Evolutionary conservation across 2,113 vertebrate genomes (phyloP).

Genomic region (Erythrocercus mccallii): DNA sequence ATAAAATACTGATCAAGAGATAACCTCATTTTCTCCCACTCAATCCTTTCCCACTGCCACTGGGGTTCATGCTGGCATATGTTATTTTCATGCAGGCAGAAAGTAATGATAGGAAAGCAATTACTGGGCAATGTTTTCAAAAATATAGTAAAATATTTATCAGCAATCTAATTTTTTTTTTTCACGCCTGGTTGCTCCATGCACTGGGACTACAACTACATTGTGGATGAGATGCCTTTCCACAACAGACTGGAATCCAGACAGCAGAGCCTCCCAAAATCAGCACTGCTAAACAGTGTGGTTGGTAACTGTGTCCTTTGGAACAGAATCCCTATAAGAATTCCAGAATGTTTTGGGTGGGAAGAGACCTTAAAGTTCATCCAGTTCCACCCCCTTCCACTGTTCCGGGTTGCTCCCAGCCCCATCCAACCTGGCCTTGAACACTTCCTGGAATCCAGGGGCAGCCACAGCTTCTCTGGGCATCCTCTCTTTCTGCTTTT

Average conservation of each 20-base stretch:
- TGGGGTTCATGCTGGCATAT: neutral
- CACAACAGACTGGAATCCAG: neutral
- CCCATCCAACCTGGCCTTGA: fast-evolving
- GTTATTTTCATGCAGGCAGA: neutral
- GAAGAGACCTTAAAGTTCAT: neutral
- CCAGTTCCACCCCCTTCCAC: neutral
- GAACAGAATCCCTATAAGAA: neutral
- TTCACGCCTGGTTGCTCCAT: neutral
- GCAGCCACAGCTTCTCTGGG: neutral
- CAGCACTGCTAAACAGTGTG: neutral
- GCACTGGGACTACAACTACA: neutral
- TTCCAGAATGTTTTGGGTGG: neutral
- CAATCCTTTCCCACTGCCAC: neutral
- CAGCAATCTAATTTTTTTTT: neutral
- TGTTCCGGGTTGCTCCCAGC: fast-evolving
- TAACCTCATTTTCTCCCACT: neutral
- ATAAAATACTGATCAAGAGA: neutral
- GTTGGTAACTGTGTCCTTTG: fast-evolving
- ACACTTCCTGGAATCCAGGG: neutral
- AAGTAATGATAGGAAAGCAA: neutral
- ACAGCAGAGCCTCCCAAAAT: neutral
- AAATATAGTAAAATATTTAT: neutral
- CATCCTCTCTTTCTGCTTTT: neutral
- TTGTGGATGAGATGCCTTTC: neutral
- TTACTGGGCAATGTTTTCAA: neutral